Percentiles rank a stretch among this genome's conserved stretches.
These are phyloP conservation scores for Hexactinellida sp. DNA, from an alignment of 37 sponge, comb jelly and placozoan species.

Conservation along the genomic window DNA sequence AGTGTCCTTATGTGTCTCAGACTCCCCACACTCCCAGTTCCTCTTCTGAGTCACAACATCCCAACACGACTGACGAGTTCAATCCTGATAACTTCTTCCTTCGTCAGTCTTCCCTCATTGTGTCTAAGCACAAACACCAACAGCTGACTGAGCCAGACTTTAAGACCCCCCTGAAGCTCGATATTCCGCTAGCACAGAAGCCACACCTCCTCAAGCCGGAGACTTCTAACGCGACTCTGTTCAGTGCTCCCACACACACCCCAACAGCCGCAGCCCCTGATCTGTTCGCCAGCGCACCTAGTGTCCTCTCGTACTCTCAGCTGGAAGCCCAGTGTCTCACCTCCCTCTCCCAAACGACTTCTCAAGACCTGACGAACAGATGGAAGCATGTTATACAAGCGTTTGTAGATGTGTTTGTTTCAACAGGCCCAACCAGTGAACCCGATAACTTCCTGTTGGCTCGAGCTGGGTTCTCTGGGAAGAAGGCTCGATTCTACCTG, in stretches of 20 bases:
- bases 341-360: background rate
- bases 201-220: conserved; percentile 53
- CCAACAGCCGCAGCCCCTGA: background rate
- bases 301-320: background rate
- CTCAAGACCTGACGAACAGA: conserved; percentile 26
- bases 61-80: background rate
- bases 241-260: conserved; percentile 15
- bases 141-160: background rate
- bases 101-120: background rate
- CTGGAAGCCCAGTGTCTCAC: background rate
- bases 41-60: background rate
- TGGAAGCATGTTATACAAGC: conserved; percentile 55
- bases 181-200: conserved; percentile 53
- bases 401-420: conserved; percentile 68
- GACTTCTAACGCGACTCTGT: conserved; percentile 34
- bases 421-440: conserved; percentile 67
- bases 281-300: background rate
- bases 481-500: conserved; percentile 51
- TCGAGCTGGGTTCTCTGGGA: conserved; percentile 62
- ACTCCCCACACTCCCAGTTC: background rate
- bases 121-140: background rate
- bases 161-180: conserved; percentile 29
- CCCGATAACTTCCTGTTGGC: conserved; percentile 63
- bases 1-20: background rate
- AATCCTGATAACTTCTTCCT: conserved; percentile 15